Conservation (phyloP, 2,888 invertebrate species). For the Phengaris alcon region DNA sequence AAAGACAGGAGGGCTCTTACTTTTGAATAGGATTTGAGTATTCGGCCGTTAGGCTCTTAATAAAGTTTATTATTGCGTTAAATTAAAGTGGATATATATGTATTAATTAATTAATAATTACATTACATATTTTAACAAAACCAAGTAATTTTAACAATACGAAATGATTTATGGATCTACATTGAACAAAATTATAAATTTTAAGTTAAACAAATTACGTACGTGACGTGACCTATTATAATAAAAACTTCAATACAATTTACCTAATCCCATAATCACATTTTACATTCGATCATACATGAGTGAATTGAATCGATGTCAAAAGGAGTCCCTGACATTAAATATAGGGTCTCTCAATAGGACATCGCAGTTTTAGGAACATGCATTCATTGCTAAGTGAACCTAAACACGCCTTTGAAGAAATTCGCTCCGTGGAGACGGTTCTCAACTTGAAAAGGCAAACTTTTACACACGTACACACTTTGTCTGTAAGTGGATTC, state of each 20-base stretch:
- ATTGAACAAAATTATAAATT: neutral
- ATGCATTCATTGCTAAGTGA: slow-evolving; percentile 68
- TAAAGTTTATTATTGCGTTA: too few relatives aligned
- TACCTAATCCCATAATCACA: slow-evolving; percentile 11
- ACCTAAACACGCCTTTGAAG: slow-evolving; percentile 50
- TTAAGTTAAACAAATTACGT: neutral
- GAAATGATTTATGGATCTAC: too few relatives aligned
- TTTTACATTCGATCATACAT: slow-evolving; percentile 12
- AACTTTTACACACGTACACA: slow-evolving; percentile 50
- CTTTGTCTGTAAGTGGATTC: slow-evolving; percentile 42
- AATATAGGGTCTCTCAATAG: slow-evolving; percentile 66
- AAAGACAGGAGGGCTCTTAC: too few relatives aligned
- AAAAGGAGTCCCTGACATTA: slow-evolving; percentile 69
- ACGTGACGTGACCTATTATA: neutral
- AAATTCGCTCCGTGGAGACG: slow-evolving; percentile 48
- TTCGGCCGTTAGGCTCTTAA: too few relatives aligned
- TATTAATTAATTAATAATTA: too few relatives aligned
- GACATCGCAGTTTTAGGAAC: slow-evolving; percentile 49
- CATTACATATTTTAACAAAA: too few relatives aligned
- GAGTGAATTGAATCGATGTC: slow-evolving; percentile 48
- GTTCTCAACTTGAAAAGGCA: slow-evolving; percentile 56
- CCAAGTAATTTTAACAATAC: too few relatives aligned
- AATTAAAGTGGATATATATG: too few relatives aligned
- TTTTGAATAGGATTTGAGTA: too few relatives aligned
- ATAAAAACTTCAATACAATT: neutral